Percentiles rank a stretch among this genome's conserved stretches.
phyloP scores from a whole-genome alignment of 2,797 vertebrate species.

The Sciurus carolinensis region DNA sequence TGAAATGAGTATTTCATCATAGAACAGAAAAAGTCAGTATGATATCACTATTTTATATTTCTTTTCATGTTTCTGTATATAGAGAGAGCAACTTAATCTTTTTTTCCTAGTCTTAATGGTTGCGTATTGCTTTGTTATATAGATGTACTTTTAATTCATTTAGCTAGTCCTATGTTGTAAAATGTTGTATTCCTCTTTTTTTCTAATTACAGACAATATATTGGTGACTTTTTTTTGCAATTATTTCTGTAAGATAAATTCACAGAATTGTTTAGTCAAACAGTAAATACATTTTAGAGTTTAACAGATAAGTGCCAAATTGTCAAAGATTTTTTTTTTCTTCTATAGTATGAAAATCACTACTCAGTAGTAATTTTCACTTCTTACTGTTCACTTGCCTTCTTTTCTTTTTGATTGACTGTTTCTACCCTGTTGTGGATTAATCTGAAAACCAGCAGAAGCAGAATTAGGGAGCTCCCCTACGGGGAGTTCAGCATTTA shows the following conservation, averaged over 20 bases:
- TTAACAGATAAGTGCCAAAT: constrained; percentile 53
- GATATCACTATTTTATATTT: background rate
- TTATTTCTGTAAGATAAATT: constrained; percentile 47
- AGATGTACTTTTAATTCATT: constrained; percentile 32
- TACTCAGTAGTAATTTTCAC: background rate
- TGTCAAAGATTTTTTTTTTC: background rate
- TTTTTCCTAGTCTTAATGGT: background rate
- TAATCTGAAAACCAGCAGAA: constrained; percentile 21
- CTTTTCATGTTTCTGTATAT: background rate
- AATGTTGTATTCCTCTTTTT: constrained; percentile 37
- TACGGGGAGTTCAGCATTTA: background rate
- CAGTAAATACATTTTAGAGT: constrained; percentile 26
- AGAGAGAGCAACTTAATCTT: background rate
- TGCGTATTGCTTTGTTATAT: background rate
- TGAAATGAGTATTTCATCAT: constrained; percentile 5
- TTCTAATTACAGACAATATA: background rate
- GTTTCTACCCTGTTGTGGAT: background rate
- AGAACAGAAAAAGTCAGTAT: background rate
- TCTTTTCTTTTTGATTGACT: constrained; percentile 37
- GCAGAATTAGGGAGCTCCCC: background rate
- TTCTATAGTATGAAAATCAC: constrained; percentile 19
- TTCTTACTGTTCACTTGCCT: background rate
- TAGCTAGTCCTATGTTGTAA: background rate
- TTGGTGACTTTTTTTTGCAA: constrained; percentile 35
- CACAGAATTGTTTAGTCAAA: background rate